These are phyloP conservation scores for Copidosoma aretas DNA, from an alignment of 2,888 invertebrate species.

Conservation along the genomic window DNA sequence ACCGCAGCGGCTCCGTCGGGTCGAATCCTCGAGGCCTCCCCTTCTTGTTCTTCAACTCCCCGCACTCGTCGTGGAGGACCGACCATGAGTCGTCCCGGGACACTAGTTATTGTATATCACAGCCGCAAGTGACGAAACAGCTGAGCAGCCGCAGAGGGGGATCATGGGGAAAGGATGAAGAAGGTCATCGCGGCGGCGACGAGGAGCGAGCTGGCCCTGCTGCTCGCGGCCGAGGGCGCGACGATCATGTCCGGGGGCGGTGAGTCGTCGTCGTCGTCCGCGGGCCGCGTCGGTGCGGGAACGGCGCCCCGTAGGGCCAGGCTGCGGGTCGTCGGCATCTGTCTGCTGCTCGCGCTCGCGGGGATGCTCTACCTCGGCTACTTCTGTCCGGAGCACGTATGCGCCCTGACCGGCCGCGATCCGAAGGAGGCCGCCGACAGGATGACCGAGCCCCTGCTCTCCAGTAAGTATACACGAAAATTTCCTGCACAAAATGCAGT, in stretches of 20 bases:
- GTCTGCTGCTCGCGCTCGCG: slow-evolving; percentile 81
- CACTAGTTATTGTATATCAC: not conserved
- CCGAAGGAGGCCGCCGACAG: slow-evolving; percentile 56
- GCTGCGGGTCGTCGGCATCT: slow-evolving; percentile 80
- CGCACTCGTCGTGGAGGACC: too few species aligned
- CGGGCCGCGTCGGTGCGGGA: not conserved
- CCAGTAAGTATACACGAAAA: slow-evolving; percentile 36
- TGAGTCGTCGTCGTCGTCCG: slow-evolving; percentile 61
- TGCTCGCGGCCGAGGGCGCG: slow-evolving; percentile 15
- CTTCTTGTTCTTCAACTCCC: not conserved
- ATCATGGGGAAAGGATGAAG: slow-evolving; percentile 26
- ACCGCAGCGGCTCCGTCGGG: slow-evolving; percentile 3
- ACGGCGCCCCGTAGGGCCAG: slow-evolving; percentile 71
- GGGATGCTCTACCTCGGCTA: slow-evolving; percentile 90
- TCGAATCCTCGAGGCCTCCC: not conserved
- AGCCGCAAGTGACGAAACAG: not conserved
- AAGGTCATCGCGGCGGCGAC: slow-evolving; percentile 17
- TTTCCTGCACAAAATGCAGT: too few species aligned
- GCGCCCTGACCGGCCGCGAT: slow-evolving; percentile 74
- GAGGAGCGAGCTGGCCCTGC: slow-evolving; percentile 24
- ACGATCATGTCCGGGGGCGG: slow-evolving; percentile 66
- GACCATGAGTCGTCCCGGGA: not conserved
- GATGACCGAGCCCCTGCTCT: slow-evolving; percentile 50
- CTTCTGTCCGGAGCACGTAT: slow-evolving; percentile 88
- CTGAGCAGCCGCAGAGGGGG: not conserved